Conservation (phyloP, 2,113 vertebrate genomes). For the Strigops habroptila region DNA sequence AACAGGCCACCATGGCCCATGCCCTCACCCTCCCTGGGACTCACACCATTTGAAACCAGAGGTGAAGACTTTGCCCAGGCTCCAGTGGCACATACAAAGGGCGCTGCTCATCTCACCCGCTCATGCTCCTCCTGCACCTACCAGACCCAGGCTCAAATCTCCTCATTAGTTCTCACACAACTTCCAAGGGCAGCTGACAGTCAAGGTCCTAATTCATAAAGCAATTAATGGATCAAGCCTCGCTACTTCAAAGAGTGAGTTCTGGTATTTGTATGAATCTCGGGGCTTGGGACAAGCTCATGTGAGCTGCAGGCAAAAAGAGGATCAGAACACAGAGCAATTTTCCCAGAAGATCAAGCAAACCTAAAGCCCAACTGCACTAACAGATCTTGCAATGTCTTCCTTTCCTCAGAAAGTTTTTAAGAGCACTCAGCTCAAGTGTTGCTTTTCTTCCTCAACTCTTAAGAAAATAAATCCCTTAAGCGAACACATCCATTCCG, state of each 20-base stretch:
- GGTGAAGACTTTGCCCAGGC: background rate
- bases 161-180: background rate
- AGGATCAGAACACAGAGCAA: background rate
- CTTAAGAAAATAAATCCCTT: background rate
- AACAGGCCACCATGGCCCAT: background rate
- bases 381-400: background rate
- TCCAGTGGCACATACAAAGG: background rate
- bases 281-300: background rate
- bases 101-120: background rate
- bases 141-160: background rate
- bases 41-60: background rate
- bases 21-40: background rate
- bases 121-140: background rate
- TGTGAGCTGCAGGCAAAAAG: background rate
- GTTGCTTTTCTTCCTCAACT: background rate
- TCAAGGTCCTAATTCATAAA: conserved; percentile 4
- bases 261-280: background rate
- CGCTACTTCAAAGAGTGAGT: background rate
- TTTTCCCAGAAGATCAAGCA: conserved; percentile 23
- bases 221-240: conserved; percentile 22
- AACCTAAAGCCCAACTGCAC: background rate
- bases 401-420: background rate
- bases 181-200: background rate
- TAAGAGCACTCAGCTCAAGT: background rate
- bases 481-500: background rate